Evolutionary conservation across 2,888 invertebrate species (phyloP), one percentile per base, ranked within the genome.

Genomic region (Calliopum simillimum): DNA sequence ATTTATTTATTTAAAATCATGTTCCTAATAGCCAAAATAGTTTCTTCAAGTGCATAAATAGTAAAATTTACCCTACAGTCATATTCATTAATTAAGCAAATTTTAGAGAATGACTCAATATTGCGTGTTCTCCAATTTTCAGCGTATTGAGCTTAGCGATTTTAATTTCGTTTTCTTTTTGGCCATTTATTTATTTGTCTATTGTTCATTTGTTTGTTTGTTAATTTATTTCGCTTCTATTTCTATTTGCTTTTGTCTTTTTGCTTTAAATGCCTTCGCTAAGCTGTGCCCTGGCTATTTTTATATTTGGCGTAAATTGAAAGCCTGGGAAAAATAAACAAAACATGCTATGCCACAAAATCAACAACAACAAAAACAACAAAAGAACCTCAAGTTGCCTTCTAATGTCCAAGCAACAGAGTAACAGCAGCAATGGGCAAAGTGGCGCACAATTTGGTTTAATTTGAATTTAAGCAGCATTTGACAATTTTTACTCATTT

Each of bases 311-410:
- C 33, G 8, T 33, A 33, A 33, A 33, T 16, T 5, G 4, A 62
- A 8, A n/a, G 62, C 53, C 56, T 69, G 69, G 63, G 69, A 69
- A 69, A 69, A 46, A 47, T 56, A 69, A 69, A 69, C 63, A 69
- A 46, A 43, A 33, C 33, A 33, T 33, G 33, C 33, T 33, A 33
- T 33, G 33, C 33, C 8, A 1, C 21, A 61, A 61, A 21, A 43
- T 11, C 16, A 61, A n/a, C n/a, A n/a, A n/a, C n/a, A n/a, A n/a
- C n/a, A n/a, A n/a, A n/a, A n/a, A n/a, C n/a, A n/a, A n/a, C n/a
- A n/a, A n/a, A n/a, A n/a, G n/a, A n/a, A n/a, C n/a, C n/a, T n/a
- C n/a, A 44, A 43, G 16, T 56, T 11, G 6, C 14, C 23, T 56
- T 56, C 33, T 56, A 56, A 56, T 25, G 56, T 56, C 56, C 14